phyloP scores from a whole-genome alignment of 2,113 vertebrate genomes.

The Laticauda laticaudata region DNA sequence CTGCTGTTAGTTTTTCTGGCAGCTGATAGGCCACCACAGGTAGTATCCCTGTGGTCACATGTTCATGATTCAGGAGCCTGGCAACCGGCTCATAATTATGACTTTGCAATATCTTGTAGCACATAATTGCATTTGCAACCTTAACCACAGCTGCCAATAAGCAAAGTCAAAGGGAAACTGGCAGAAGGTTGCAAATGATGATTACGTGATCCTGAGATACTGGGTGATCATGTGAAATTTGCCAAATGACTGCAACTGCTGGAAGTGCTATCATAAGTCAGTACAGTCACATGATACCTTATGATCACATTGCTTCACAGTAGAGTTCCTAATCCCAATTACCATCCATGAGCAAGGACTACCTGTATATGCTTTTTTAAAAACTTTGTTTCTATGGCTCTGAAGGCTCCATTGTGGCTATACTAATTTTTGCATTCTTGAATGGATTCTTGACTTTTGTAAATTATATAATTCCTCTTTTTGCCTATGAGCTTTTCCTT shows the following conservation, averaged over 20 bases:
- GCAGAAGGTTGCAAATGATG: neutral
- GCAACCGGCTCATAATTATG: neutral
- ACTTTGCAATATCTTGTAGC: neutral
- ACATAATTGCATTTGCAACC: neutral
- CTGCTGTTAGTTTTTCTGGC: too few relatives aligned
- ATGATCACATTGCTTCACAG: neutral
- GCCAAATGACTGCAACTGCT: neutral
- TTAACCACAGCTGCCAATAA: neutral
- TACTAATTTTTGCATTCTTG: neutral
- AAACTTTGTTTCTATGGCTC: neutral
- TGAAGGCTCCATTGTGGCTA: neutral
- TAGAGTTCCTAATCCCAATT: neutral
- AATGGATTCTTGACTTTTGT: neutral
- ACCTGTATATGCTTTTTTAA: neutral
- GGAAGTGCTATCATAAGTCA: neutral
- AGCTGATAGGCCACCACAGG: too few relatives aligned
- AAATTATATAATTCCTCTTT: neutral
- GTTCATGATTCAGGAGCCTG: neutral
- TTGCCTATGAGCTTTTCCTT: neutral
- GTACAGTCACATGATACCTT: neutral
- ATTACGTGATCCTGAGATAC: neutral
- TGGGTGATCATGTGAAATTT: neutral
- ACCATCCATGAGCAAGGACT: neutral
- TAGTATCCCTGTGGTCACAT: neutral
- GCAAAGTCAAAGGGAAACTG: neutral